Conservation (phyloP, 2,113 vertebrate species). For the Tympanuchus pallidicinctus region DNA sequence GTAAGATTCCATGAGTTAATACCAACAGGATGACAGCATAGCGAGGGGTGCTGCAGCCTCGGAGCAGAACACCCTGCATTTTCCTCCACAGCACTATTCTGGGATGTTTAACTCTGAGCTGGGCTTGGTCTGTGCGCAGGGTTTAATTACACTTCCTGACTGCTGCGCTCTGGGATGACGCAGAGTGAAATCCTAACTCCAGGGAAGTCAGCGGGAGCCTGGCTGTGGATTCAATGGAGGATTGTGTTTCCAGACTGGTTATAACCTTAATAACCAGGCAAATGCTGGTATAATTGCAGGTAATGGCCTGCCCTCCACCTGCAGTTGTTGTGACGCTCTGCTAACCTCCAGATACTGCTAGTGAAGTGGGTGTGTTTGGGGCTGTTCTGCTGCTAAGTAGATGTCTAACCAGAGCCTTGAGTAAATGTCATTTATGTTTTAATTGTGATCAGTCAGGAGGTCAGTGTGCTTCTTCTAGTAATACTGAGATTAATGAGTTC, state of each 20-base stretch:
- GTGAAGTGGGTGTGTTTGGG: background rate
- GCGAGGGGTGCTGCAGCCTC: background rate
- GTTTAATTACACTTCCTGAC: background rate
- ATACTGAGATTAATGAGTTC: conserved; percentile 14
- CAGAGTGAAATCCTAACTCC: background rate
- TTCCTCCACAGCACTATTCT: background rate
- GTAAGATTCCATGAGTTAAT: background rate
- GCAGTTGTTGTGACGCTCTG: background rate
- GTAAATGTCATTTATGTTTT: background rate
- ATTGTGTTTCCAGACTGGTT: background rate
- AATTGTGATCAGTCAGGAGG: background rate
- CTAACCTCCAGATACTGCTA: background rate
- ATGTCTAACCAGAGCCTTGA: background rate
- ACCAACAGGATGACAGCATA: background rate
- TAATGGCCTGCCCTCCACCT: background rate
- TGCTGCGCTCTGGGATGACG: background rate
- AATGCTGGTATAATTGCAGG: background rate
- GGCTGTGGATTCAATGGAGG: background rate
- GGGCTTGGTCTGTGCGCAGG: accelerated
- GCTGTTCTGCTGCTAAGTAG: background rate
- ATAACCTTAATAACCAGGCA: background rate
- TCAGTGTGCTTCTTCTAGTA: background rate
- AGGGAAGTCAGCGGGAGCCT: background rate
- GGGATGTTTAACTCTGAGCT: background rate
- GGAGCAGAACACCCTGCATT: background rate